A percentile compares a stretch with the other conserved stretches of the same genome.
Evolutionary conservation across 2,113 vertebrate species (phyloP).

Genomic region (Urocitellus parryii): DNA sequence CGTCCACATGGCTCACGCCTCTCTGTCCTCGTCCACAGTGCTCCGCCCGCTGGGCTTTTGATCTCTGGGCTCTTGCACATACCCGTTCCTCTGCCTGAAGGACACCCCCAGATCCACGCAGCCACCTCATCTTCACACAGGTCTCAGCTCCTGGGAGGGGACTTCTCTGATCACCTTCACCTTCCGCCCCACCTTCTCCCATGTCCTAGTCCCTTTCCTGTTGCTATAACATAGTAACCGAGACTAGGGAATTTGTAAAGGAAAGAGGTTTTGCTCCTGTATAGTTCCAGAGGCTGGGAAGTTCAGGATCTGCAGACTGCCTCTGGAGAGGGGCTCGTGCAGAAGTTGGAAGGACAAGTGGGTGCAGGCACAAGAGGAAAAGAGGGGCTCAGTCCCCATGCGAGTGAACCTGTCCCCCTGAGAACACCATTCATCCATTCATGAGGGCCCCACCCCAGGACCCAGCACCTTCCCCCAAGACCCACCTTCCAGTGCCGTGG

Average conservation of each 20-base stretch:
- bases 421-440: no score
- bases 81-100: not conserved
- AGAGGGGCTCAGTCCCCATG: not conserved
- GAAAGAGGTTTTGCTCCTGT: not conserved
- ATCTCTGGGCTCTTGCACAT: not conserved
- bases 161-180: not conserved
- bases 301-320: no score
- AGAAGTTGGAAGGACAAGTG: not conserved
- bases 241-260: not conserved
- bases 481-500: not conserved
- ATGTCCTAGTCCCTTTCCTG: no score
- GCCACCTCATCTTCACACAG: not conserved
- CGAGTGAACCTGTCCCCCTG: not conserved
- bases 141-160: not conserved
- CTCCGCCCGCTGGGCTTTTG: no score
- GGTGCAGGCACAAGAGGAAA: not conserved
- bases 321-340: no score
- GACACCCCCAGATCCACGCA: not conserved
- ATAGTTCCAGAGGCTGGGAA: not conserved
- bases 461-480: not conserved
- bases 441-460: not conserved
- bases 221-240: not conserved
- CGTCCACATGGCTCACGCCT: fast-evolving
- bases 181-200: not conserved
- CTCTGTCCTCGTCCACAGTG: fast-evolving